phyloP scores from a whole-genome alignment of 2,797 vertebrate species.

The Perdix hodgsoniae region DNA sequence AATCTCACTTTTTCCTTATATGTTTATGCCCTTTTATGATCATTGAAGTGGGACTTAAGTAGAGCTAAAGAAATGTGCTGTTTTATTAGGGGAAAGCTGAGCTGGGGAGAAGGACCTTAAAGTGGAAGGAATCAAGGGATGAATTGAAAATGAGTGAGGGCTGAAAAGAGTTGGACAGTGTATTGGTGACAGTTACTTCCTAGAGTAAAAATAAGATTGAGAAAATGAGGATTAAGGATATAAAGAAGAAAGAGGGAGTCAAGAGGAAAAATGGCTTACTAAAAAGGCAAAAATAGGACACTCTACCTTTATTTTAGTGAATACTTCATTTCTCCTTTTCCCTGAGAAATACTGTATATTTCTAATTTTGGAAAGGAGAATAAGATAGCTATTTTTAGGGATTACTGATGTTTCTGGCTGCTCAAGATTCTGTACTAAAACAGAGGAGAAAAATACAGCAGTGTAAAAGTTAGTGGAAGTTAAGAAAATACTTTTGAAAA shows the following conservation, averaged over 20 bases:
- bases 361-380: conserved; percentile 35
- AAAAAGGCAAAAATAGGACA: conserved; percentile 28
- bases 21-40: conserved; percentile 27
- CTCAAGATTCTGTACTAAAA: neutral
- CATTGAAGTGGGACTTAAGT: conserved; percentile 4
- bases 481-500: neutral
- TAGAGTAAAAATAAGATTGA: neutral
- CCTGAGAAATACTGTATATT: conserved; percentile 18
- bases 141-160: conserved; percentile 42
- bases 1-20: neutral
- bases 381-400: conserved; percentile 50
- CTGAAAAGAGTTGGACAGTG: neutral
- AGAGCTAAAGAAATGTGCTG: conserved; percentile 7
- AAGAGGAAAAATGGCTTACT: neutral
- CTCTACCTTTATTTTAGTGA: conserved; percentile 25
- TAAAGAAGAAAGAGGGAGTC: neutral
- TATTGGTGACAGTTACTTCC: conserved; percentile 11
- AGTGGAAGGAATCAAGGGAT: conserved; percentile 24
- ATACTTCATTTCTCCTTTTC: conserved; percentile 37
- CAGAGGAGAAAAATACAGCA: conserved; percentile 4
- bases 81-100: conserved; percentile 43
- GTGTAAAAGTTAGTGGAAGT: neutral
- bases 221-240: conserved; percentile 15
- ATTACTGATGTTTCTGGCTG: conserved; percentile 31
- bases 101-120: neutral